phyloP scores from a whole-genome alignment of 2,113 vertebrate species.

The Phaethornis superciliosus region DNA sequence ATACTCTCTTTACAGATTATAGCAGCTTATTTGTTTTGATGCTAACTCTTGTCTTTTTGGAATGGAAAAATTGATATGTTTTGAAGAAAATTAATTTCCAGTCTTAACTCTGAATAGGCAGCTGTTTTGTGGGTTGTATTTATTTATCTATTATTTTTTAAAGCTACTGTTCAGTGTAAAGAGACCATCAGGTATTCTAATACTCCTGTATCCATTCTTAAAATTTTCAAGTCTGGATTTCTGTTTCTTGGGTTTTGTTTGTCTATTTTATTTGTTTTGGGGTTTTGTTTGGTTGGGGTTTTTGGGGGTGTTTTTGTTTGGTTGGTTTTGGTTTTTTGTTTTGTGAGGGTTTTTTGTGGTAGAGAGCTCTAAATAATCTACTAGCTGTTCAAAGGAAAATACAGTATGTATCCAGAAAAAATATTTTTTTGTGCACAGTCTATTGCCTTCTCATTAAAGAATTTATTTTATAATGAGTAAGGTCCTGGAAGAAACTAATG shows the following conservation, averaged over 20 bases:
- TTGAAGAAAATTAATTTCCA: not conserved
- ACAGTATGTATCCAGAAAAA: not conserved
- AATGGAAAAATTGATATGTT: not conserved
- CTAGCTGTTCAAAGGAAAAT: not conserved
- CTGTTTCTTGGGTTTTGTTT: not conserved
- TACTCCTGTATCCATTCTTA: not conserved
- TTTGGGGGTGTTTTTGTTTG: no score
- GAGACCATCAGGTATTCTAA: not conserved
- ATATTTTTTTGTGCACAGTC: not conserved
- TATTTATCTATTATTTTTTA: not conserved
- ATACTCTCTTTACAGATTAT: not conserved
- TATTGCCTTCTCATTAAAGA: constrained; percentile 45
- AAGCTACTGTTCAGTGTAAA: not conserved
- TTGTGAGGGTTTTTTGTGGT: not conserved
- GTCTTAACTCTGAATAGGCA: not conserved
- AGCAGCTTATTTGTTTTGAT: not conserved
- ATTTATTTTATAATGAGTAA: constrained; percentile 19
- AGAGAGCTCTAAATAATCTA: not conserved
- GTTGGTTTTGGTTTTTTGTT: no score
- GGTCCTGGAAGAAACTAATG: constrained; percentile 73
- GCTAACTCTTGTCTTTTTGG: not conserved
- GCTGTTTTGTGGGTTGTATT: not conserved
- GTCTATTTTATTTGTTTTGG: no score
- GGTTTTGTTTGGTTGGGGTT: no score
- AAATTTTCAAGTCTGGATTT: not conserved